A percentile compares a stretch with the other conserved stretches of the same genome.
These are phyloP conservation scores for Meliscaeva auricollis DNA, from an alignment of 2,888 invertebrate genomes.

Conservation along the genomic window DNA sequence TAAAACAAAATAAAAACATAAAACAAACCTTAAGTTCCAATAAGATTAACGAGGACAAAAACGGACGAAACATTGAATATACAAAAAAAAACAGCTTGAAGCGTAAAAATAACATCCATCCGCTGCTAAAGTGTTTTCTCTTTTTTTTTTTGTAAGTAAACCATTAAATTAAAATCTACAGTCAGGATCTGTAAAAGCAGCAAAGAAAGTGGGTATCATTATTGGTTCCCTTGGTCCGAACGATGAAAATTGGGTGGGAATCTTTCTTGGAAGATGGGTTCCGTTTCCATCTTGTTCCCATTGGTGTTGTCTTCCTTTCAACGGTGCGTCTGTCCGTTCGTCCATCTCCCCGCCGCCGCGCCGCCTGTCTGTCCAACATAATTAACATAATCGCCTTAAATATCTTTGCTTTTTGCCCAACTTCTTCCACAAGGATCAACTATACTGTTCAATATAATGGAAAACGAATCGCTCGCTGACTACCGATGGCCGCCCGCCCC, in stretches of 20 bases:
- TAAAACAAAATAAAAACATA: conserved; percentile 38
- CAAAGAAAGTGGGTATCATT: conserved; percentile 21
- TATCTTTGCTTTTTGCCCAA: conserved; percentile 49
- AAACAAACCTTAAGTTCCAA: conserved; percentile 52
- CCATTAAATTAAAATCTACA: conserved; percentile 58
- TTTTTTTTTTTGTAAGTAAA: conserved; percentile 33
- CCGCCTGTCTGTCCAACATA: conserved; percentile 47
- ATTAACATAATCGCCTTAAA: conserved; percentile 75
- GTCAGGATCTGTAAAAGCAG: conserved; percentile 8
- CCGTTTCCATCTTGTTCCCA: no score
- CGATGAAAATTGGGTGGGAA: conserved; percentile 11
- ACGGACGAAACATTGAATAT: conserved; percentile 1
- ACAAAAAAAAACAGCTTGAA: conserved; percentile 20
- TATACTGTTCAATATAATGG: conserved; percentile 68
- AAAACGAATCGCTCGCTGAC: conserved; percentile 60
- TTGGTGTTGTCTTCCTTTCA: background rate
- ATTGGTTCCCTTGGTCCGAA: conserved; percentile 22
- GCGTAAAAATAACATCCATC: conserved; percentile 47
- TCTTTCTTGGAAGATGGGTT: conserved; percentile 3
- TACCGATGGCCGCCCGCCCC: background rate
- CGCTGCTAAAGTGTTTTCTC: conserved; percentile 49
- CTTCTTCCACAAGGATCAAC: conserved; percentile 47
- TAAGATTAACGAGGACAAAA: conserved; percentile 67
- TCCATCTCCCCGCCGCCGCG: background rate
- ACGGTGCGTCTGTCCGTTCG: background rate